Base-by-base conservation (phyloP, 2,888 invertebrate genomes). In the Caenorhabditis japonica region DNA sequence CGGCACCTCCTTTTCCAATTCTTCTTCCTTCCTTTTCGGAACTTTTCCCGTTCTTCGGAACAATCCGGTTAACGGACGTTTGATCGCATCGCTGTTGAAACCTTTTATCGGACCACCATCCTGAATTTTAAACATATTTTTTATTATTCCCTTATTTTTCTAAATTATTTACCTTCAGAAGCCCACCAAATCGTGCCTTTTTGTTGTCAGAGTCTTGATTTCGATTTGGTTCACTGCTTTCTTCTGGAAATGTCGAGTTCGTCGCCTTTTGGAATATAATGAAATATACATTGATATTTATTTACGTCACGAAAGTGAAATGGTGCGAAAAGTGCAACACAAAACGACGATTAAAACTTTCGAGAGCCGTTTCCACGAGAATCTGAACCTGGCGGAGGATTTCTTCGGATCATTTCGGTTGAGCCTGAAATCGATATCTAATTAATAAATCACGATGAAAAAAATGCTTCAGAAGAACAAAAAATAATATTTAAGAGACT, bases 11-110 rank as follows among this genome's bases (percentile, higher is more conserved):
- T 10, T 5, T 7, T 61, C 53, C 17, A 71, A 72, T 27, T 77
- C 74, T 5, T 78, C 75, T 21, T 58, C 27, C 27, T 58, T 39
- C 21, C 55, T 58, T 25, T 60, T 69, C 74, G 38, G 59, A 15
- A 23, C 71, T 56, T 17, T 80, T 69, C 75, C 80, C 13, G 82
- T 79, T 25, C 79, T 59, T 4, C 82, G 76, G 44, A 82, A 80
- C 12, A 82, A 43, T 53, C 84, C 83, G 36, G 84, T 80, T 27
- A 85, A 36, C 4, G 85, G 85, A 3, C 85, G 69, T 43, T 83
- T 84, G 15, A 84, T 30, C 4, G 80, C 76, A 23, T 84, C 84
- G 13, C 73, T 71, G 2, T 47, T 71, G 38, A 75, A 60, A 13
- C 77, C 76, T 47, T 68, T 75, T 4, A 75, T 72, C 3, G 77